phyloP scores from a whole-genome alignment of 2,797 vertebrate species.

The Crotalus adamanteus region DNA sequence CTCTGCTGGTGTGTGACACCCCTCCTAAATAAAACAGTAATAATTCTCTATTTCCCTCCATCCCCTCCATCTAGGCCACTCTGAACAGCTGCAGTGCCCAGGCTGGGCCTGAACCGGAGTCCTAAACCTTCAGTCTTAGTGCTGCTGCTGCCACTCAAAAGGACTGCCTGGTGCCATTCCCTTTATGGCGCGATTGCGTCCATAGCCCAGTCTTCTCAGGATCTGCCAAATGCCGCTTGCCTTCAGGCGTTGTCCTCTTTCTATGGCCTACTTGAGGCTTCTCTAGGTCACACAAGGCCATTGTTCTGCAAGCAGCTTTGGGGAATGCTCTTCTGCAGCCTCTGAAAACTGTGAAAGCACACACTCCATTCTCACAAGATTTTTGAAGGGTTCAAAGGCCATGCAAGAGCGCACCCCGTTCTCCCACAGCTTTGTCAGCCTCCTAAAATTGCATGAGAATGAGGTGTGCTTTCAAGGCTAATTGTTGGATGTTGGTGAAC shows the following conservation, averaged over 20 bases:
- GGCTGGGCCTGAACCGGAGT: background rate
- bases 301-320: background rate
- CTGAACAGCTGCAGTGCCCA: background rate
- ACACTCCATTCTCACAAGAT: background rate
- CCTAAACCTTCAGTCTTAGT: background rate
- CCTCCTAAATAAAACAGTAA: background rate
- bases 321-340: background rate
- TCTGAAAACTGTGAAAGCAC: background rate
- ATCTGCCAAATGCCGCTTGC: background rate
- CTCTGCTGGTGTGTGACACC: background rate
- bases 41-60: background rate
- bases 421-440: background rate
- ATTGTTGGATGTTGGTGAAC: background rate
- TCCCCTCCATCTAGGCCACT: background rate
- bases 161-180: background rate
- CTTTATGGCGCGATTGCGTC: background rate
- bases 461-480: background rate
- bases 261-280: background rate
- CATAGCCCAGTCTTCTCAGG: background rate
- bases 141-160: background rate
- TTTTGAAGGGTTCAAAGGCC: background rate
- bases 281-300: background rate
- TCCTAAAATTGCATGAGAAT: background rate
- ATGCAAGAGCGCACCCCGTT: background rate
- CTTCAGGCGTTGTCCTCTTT: background rate